These are phyloP conservation scores for Latrodectus hesperus DNA, from an alignment of 2,888 invertebrate species.

Conservation along the genomic window DNA sequence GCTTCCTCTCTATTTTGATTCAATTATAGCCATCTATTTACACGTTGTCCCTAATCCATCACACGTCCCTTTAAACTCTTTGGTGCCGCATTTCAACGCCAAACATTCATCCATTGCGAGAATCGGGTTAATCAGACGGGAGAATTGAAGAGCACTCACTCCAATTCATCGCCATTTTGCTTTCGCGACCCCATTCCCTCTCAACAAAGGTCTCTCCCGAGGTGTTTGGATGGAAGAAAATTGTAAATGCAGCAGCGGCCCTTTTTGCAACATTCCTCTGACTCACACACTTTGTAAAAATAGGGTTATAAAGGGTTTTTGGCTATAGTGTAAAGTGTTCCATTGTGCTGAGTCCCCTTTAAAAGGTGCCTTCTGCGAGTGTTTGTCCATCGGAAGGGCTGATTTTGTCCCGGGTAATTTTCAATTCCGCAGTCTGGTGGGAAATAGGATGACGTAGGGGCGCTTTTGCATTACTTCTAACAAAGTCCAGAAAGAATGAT, in stretches of 20 bases:
- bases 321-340: conserved; percentile 13
- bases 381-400: conserved; percentile 6
- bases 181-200: background rate
- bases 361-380: conserved; percentile 12
- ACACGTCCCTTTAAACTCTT: conserved; percentile 12
- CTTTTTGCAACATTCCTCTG: conserved; percentile 27
- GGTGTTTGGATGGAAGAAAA: conserved; percentile 29
- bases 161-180: conserved; percentile 12
- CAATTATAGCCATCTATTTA: conserved; percentile 3
- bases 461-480: too few species aligned
- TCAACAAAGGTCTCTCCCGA: background rate
- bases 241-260: conserved; percentile 12
- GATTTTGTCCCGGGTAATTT: background rate
- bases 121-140: conserved; percentile 48
- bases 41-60: background rate
- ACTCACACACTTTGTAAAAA: conserved; percentile 24
- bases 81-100: conserved; percentile 27
- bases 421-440: background rate
- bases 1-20: background rate
- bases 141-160: conserved; percentile 34
- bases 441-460: background rate
- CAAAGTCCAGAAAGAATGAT: too few species aligned
- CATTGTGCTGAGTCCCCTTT: conserved; percentile 20
- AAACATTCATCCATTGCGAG: conserved; percentile 53
- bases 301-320: conserved; percentile 19